Percentiles rank a stretch among this genome's conserved stretches.
Conservation (phyloP, 2,113 vertebrate species). For the Zingel zingel region DNA sequence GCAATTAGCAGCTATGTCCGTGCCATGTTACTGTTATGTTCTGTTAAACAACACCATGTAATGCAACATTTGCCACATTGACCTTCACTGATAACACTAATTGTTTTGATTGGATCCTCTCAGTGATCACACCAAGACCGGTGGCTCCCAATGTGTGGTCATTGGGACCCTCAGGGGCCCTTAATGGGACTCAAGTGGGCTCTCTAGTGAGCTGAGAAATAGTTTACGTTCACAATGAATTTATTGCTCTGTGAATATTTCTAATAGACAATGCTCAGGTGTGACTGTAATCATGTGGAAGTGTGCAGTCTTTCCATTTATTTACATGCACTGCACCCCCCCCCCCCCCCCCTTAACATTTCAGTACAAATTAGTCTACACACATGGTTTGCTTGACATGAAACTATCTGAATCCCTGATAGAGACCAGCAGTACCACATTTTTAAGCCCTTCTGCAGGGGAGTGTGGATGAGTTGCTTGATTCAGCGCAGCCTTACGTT, state of each 20-base stretch:
- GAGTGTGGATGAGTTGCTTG: slow-evolving; percentile 56
- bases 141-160: slow-evolving; percentile 35
- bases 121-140: slow-evolving; percentile 53
- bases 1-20: slow-evolving; percentile 60
- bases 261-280: slow-evolving; percentile 24
- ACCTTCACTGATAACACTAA: slow-evolving; percentile 42
- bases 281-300: slow-evolving; percentile 2
- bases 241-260: slow-evolving; percentile 10
- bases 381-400: slow-evolving; percentile 16
- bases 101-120: slow-evolving; percentile 47
- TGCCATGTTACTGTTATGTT: slow-evolving; percentile 26
- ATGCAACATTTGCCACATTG: slow-evolving; percentile 41
- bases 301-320: not conserved
- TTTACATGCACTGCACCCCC: slow-evolving; percentile 7
- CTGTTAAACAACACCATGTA: slow-evolving; percentile 33
- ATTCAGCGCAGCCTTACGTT: slow-evolving; percentile 66
- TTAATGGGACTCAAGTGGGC: not conserved
- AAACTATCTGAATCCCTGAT: slow-evolving; percentile 7
- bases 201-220: not conserved
- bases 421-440: slow-evolving; percentile 23
- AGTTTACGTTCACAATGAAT: not conserved
- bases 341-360: not conserved
- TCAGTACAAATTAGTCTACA: not conserved
- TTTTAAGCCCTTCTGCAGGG: slow-evolving; percentile 27
- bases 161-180: slow-evolving; percentile 18